These are phyloP conservation scores for Lasioglossum marginatum DNA, from an alignment of 2,888 invertebrate genomes.

Conservation along the genomic window DNA sequence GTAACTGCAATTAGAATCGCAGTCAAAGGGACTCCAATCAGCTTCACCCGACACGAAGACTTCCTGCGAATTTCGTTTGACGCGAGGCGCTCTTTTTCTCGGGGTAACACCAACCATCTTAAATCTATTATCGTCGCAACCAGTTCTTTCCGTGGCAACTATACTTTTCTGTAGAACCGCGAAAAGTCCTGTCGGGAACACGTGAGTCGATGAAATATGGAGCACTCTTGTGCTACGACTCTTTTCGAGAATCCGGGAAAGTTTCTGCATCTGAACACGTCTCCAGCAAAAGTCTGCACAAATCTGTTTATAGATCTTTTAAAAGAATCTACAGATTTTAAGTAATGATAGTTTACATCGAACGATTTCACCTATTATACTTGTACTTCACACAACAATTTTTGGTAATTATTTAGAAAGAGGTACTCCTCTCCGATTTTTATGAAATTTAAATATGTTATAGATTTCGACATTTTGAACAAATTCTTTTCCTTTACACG, in stretches of 20 bases:
- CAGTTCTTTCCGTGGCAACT: neutral
- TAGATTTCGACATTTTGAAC: too few relatives aligned
- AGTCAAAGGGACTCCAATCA: neutral
- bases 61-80: neutral
- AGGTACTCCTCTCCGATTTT: too few relatives aligned
- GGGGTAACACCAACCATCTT: neutral
- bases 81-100: neutral
- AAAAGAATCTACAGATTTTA: neutral
- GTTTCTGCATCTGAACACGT: neutral
- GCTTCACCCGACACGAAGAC: neutral
- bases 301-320: neutral
- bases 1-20: neutral
- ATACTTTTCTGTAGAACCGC: neutral
- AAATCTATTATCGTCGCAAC: neutral
- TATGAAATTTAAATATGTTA: too few relatives aligned
- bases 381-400: neutral
- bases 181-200: constrained; percentile 31
- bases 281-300: neutral
- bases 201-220: constrained; percentile 20
- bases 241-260: constrained; percentile 8
- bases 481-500: too few relatives aligned
- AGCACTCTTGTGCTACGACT: neutral
- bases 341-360: neutral
- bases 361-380: neutral
- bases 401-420: neutral